Evolutionary conservation across 2,888 invertebrate species (phyloP).

Genomic region (Drosophila setosimentum): DNA sequence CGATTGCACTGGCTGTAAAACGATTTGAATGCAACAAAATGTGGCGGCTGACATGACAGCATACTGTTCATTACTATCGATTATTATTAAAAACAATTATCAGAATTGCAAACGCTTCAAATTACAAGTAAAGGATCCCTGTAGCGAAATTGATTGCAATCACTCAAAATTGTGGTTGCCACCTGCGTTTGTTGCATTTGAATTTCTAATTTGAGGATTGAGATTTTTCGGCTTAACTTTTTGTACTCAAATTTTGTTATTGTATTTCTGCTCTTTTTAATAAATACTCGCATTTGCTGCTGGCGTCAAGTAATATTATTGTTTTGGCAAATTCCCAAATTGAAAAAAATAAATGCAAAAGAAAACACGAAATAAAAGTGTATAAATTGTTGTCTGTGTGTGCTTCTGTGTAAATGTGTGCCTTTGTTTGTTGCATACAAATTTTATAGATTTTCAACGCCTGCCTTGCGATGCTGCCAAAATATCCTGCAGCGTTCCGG

Average conservation of each 20-base stretch:
- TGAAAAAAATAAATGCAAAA: constrained; percentile 22
- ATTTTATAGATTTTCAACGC: constrained; percentile 76
- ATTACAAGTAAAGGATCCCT: not conserved
- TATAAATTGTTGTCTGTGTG: constrained; percentile 36
- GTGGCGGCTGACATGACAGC: constrained; percentile 34
- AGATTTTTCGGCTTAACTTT: constrained; percentile 25
- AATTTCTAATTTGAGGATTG: not conserved
- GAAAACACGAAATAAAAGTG: constrained; percentile 28
- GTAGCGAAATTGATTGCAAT: not conserved
- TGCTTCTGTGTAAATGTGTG: constrained; percentile 8
- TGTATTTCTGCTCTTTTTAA: constrained; percentile 7
- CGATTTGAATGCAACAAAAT: constrained; percentile 24
- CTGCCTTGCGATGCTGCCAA: constrained; percentile 62
- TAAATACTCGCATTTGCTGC: constrained; percentile 19
- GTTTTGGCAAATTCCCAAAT: constrained; percentile 56
- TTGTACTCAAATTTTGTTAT: constrained; percentile 1
- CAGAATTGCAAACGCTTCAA: constrained; percentile 10
- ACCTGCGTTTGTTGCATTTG: not conserved
- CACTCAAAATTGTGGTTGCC: not conserved
- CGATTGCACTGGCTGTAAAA: not conserved
- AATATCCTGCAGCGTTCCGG: constrained; percentile 64
- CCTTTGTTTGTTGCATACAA: constrained; percentile 68
- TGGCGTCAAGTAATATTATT: constrained; percentile 40
- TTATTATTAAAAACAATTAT: constrained; percentile 22
- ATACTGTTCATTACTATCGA: not conserved